Evolutionary conservation across 2,888 invertebrate genomes (phyloP).

Genomic region (Cosmia trapezina): DNA sequence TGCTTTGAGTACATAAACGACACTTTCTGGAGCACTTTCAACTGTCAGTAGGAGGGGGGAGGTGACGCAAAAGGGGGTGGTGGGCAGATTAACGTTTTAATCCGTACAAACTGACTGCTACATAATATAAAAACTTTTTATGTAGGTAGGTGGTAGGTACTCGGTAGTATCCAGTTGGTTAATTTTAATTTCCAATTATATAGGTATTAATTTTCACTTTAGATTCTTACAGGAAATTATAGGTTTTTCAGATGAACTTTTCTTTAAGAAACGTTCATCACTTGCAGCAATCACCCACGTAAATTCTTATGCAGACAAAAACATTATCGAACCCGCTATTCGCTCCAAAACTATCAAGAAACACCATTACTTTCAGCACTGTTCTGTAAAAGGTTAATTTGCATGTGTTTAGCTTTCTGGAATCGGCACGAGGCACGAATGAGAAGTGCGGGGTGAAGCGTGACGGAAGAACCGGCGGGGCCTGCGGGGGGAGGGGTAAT

Average conservation of each 20-base stretch:
- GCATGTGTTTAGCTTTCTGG: slow-evolving; percentile 83
- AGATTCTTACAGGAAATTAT: too few relatives aligned
- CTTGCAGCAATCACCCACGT: neutral
- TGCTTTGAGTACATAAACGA: slow-evolving; percentile 91
- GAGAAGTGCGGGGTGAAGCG: slow-evolving; percentile 66
- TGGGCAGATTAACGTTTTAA: slow-evolving; percentile 62
- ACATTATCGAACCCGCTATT: neutral
- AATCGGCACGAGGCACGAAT: slow-evolving; percentile 68
- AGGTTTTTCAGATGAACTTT: neutral
- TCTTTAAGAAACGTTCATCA: neutral
- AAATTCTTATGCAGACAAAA: neutral
- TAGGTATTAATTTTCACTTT: neutral
- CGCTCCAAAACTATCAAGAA: slow-evolving; percentile 3
- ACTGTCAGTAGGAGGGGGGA: slow-evolving; percentile 61
- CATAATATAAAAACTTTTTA: slow-evolving; percentile 8
- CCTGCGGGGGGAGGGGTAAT: slow-evolving; percentile 77
- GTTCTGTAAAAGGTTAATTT: slow-evolving; percentile 79
- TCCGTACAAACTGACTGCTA: slow-evolving; percentile 51
- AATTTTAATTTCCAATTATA: neutral
- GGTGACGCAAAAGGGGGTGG: slow-evolving; percentile 54
- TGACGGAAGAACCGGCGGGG: slow-evolving; percentile 60
- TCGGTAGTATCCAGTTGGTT: neutral
- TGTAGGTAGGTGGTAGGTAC: too few relatives aligned
- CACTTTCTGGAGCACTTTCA: slow-evolving; percentile 89
- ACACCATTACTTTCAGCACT: slow-evolving; percentile 1